Percentiles rank a stretch among this genome's conserved stretches.
Conservation (phyloP, 1,140 invertebrate genomes). For the Agraylea sexmaculata region DNA sequence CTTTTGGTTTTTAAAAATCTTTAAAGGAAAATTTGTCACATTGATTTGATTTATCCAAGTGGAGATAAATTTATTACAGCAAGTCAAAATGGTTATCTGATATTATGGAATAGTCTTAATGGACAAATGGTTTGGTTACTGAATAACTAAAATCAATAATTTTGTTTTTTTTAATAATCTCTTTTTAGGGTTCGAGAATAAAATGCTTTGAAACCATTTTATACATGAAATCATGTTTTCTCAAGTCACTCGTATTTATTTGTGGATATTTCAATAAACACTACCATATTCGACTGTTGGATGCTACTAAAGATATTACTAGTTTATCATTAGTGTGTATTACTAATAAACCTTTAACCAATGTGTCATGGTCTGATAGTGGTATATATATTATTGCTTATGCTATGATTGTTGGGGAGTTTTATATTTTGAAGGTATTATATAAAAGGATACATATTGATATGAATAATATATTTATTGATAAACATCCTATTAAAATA, state of each 20-base stretch:
- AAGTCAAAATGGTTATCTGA: slow-evolving; percentile 11
- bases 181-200: too few relatives aligned
- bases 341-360: slow-evolving; percentile 32
- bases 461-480: too few relatives aligned
- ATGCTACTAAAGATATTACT: too few relatives aligned
- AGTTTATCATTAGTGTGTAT: slow-evolving; percentile 27
- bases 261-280: too few relatives aligned
- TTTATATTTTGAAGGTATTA: slow-evolving; percentile 32
- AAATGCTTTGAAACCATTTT: too few relatives aligned
- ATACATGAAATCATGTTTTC: too few relatives aligned
- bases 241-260: too few relatives aligned
- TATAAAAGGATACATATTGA: slow-evolving; percentile 6
- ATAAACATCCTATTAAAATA: too few relatives aligned
- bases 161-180: too few relatives aligned
- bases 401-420: slow-evolving; percentile 33
- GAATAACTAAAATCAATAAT: slow-evolving; percentile 3
- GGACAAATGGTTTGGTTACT: slow-evolving; percentile 13
- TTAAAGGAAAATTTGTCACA: slow-evolving; percentile 12
- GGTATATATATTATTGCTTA: slow-evolving; percentile 29
- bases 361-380: slow-evolving; percentile 27
- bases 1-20: slow-evolving; percentile 1
- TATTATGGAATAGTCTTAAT: slow-evolving; percentile 12
- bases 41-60: slow-evolving; percentile 16
- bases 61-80: slow-evolving; percentile 14
- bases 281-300: too few relatives aligned